phyloP scores from a whole-genome alignment of 1,140 invertebrate species.

The Saccostrea cuccullata region DNA sequence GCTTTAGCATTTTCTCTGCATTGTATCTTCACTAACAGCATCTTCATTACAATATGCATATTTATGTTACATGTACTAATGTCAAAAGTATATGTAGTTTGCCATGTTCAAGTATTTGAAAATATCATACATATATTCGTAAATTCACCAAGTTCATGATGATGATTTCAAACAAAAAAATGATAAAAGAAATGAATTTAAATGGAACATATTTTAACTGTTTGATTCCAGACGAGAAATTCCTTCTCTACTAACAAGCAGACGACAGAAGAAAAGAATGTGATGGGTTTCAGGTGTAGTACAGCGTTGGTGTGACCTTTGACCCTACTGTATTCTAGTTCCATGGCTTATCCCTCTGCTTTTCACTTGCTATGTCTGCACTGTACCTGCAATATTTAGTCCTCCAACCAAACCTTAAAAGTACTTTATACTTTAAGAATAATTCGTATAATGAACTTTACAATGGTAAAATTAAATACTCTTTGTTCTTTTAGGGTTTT shows the following conservation, averaged over 20 bases:
- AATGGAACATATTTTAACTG: constrained; percentile 33
- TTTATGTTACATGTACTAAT: not conserved
- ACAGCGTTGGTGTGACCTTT: constrained; percentile 55
- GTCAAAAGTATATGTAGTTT: not conserved
- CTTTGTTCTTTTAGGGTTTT: too few species aligned
- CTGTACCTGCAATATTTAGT: constrained; percentile 31
- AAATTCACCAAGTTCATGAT: too few species aligned
- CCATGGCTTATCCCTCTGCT: not conserved
- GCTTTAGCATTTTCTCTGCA: constrained; percentile 30
- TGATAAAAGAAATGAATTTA: not conserved
- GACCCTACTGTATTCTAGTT: not conserved
- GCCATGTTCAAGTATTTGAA: not conserved
- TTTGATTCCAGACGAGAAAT: constrained; percentile 70
- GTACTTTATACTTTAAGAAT: not conserved
- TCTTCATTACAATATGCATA: constrained; percentile 26
- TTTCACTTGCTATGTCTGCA: constrained; percentile 32
- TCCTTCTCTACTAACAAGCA: constrained; percentile 66
- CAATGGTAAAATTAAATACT: too few species aligned
- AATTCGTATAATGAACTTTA: not conserved
- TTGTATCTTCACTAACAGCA: constrained; percentile 24
- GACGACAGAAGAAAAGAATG: constrained; percentile 40
- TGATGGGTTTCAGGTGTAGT: constrained; percentile 57
- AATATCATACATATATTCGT: not conserved
- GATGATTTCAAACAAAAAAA: too few species aligned
- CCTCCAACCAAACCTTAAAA: not conserved